These are phyloP conservation scores for Enteromius radiatus DNA, from an alignment of 2,797 vertebrate genomes.

Conservation along the genomic window DNA sequence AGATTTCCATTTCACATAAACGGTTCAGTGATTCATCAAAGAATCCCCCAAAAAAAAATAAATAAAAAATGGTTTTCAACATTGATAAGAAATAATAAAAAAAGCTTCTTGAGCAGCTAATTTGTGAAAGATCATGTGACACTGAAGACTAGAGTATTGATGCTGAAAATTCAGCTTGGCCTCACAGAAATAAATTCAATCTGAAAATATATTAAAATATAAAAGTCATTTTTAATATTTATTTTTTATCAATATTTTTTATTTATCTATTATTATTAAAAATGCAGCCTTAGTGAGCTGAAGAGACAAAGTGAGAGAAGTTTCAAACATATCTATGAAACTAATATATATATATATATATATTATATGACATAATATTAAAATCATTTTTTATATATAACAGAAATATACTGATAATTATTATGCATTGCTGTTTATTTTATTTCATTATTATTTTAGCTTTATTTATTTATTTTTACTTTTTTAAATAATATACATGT, in stretches of 20 bases:
- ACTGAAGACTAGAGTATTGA: neutral
- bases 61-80: neutral
- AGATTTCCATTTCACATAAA: neutral
- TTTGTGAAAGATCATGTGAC: neutral
- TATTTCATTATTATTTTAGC: neutral
- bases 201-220: neutral
- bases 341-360: too few species aligned
- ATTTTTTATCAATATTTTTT: too few species aligned
- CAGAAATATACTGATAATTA: neutral
- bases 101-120: neutral
- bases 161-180: neutral
- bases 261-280: too few species aligned
- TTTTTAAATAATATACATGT: neutral
- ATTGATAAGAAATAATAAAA: neutral
- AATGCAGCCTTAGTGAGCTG: too few species aligned
- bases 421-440: neutral
- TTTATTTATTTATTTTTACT: neutral
- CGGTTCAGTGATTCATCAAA: neutral
- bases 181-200: neutral
- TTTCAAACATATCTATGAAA: too few species aligned
- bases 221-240: neutral
- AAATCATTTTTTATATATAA: too few species aligned
- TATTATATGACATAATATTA: too few species aligned
- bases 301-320: too few species aligned
- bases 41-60: neutral